phyloP scores from a whole-genome alignment of 2,113 vertebrate genomes.

The Tetraodon nigroviridis region DNA sequence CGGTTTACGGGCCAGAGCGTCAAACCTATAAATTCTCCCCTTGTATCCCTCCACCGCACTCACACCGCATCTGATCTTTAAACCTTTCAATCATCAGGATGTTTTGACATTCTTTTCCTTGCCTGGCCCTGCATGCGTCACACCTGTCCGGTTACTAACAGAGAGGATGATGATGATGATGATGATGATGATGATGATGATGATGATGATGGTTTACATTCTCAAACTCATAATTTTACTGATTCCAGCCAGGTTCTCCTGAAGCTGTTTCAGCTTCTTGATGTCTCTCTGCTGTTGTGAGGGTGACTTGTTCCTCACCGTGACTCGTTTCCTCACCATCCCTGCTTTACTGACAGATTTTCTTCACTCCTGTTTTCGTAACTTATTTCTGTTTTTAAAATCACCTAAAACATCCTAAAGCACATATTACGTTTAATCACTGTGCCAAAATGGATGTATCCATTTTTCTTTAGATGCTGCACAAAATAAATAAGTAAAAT shows the following conservation, averaged over 20 bases:
- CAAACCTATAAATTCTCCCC: background rate
- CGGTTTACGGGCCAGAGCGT: slow-evolving; percentile 14
- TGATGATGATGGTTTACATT: slow-evolving; percentile 15
- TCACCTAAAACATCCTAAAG: too few species aligned
- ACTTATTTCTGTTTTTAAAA: slow-evolving; percentile 24
- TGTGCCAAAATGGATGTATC: too few species aligned
- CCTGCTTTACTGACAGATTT: slow-evolving; percentile 8
- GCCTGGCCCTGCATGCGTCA: slow-evolving; percentile 19
- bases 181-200: slow-evolving; percentile 2
- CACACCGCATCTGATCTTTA: slow-evolving; percentile 11
- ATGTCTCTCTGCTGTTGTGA: background rate
- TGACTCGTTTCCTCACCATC: slow-evolving; percentile 23
- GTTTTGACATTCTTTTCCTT: slow-evolving; percentile 21
- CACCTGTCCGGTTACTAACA: slow-evolving; percentile 13
- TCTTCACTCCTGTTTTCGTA: slow-evolving; percentile 15
- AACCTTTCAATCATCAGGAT: background rate
- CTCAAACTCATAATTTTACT: background rate
- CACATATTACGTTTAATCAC: too few species aligned
- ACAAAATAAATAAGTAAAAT: background rate
- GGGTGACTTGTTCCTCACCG: slow-evolving; percentile 41
- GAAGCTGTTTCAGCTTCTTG: background rate
- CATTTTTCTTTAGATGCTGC: too few species aligned
- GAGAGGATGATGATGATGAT: slow-evolving; percentile 11
- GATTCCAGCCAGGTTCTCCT: background rate
- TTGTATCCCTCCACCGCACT: background rate